Evolutionary conservation across 1,140 invertebrate species (phyloP).

Genomic region (Cyphomyrmex costatus): DNA sequence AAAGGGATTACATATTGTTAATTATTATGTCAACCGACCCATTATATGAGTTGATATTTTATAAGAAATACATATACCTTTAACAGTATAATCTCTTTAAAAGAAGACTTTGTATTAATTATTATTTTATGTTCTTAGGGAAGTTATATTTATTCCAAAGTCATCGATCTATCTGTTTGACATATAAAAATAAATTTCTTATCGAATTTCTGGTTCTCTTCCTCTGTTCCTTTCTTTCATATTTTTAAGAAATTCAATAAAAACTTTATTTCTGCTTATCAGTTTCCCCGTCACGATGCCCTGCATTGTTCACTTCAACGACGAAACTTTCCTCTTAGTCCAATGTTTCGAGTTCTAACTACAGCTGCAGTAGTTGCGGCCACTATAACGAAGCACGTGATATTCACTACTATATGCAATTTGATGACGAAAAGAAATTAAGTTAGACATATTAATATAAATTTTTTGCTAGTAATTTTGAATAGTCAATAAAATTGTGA

Average conservation of each 20-base stretch:
- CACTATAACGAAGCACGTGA: not conserved
- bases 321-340: slow-evolving; percentile 46
- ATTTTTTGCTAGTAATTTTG: not conserved
- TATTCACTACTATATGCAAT: not conserved
- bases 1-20: not conserved
- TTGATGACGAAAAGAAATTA: not conserved
- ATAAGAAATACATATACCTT: not conserved
- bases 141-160: not conserved
- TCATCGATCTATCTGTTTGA: not conserved
- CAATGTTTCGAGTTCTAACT: slow-evolving; percentile 20
- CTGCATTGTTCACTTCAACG: slow-evolving; percentile 7
- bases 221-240: not conserved
- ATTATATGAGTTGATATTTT: not conserved
- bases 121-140: not conserved
- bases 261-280: slow-evolving; percentile 37
- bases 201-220: not conserved
- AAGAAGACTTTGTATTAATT: not conserved
- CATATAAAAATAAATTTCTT: slow-evolving; percentile 8
- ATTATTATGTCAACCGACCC: not conserved
- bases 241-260: slow-evolving; percentile 12
- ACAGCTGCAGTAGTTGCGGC: not conserved
- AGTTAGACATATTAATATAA: not conserved
- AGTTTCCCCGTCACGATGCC: slow-evolving; percentile 13
- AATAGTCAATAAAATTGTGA: not conserved
- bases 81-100: not conserved